Conservation (phyloP, 2,797 vertebrate genomes). For the Muscicapa striata region DNA sequence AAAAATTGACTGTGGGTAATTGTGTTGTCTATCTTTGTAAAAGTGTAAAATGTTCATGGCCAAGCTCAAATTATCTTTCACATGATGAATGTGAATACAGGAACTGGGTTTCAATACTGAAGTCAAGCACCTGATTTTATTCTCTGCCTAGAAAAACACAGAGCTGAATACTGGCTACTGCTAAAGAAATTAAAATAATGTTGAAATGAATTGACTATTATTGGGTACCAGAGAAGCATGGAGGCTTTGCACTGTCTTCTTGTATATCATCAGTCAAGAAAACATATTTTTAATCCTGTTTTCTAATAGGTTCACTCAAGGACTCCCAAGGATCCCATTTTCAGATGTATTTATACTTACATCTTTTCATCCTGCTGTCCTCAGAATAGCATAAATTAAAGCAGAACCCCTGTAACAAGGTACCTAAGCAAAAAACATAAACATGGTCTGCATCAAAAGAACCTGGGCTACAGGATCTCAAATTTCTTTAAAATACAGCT, state of each 20-base stretch:
- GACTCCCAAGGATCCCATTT: neutral
- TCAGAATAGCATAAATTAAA: conserved; percentile 5
- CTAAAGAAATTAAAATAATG: neutral
- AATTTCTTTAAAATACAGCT: neutral
- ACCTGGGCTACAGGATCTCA: neutral
- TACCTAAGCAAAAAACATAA: conserved; percentile 2
- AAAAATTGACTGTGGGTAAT: neutral
- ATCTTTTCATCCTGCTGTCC: neutral
- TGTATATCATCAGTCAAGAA: neutral
- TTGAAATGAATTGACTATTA: neutral
- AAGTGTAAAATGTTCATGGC: neutral
- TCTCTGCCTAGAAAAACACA: neutral
- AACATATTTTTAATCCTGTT: neutral
- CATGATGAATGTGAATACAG: neutral
- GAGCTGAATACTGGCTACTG: neutral
- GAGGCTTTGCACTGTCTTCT: neutral
- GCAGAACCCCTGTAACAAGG: neutral
- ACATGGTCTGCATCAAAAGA: neutral
- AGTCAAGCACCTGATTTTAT: neutral
- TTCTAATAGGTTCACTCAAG: neutral
- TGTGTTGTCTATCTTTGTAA: neutral
- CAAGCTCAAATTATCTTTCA: neutral
- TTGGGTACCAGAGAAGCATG: neutral
- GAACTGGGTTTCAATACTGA: neutral
- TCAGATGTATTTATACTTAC: conserved; percentile 16